Base-by-base conservation (phyloP, 92 coral and sea anemone species). In the Blastomussa wellsi region DNA sequence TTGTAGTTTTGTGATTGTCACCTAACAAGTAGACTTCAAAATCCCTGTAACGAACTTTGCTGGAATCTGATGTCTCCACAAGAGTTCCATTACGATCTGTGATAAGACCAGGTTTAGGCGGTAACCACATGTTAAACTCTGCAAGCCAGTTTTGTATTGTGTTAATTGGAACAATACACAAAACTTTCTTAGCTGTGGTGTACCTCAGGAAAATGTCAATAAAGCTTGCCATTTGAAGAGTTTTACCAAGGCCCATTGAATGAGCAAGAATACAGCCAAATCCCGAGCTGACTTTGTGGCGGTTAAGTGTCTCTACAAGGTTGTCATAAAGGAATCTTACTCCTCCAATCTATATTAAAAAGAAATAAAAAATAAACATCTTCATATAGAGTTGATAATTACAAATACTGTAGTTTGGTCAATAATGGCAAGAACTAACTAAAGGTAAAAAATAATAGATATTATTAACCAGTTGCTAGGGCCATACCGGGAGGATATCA, bases 211-310 rank as follows among this genome's bases (percentile, higher is more conserved):
- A 93, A 72, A 92, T 91, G 72, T 96, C 99, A 72, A 92, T 78
- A 82, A 96, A 96, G 49, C 96, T 91, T 59, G 89, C 87, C 10
- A 96, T 88, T 88, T 96, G 98, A 33, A 96, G 92, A 2, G 99
- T 96, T 79, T 96, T 96, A 1, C 99, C 99, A 0, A 96, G 97
- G 2, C 99, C 99, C 99, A 96, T 96, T 15, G 98, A 87, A 76
- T 96, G 99, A 3, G 99, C 99, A 15, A 96, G 74, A 55, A 96
- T 96, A 80, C 99, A 96, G 24, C 99, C 99, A 90, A 96, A 95
- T 3, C 99, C 99, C 66, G 91, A 55, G 66, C 97, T 95, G 32
- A 91, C 89, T 47, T 93, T 81, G 77, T 74, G 88, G 41, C 98
- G 98, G n/a, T 86, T 88, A 22, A 96, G 88, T 29, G 98, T 92